phyloP scores from a whole-genome alignment of 1,140 invertebrate species.

The Heterodera carotae region DNA sequence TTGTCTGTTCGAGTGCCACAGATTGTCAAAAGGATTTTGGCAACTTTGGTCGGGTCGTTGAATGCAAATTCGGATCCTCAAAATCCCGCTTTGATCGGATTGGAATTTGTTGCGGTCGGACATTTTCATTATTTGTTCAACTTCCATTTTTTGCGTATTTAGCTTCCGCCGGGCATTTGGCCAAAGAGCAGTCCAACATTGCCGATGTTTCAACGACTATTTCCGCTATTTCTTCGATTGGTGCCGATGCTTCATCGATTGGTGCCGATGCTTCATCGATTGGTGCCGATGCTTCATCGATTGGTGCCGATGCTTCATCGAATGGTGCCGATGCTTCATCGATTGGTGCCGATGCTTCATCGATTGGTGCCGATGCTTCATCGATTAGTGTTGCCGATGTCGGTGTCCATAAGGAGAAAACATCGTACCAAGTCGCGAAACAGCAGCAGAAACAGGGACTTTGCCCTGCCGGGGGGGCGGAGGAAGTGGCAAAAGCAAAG shows the following conservation, averaged over 20 bases:
- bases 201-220: background rate
- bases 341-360: too few relatives aligned
- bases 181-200: background rate
- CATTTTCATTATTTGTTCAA: background rate
- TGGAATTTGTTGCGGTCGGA: background rate
- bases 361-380: too few relatives aligned
- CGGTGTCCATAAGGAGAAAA: background rate
- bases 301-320: too few relatives aligned
- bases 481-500: conserved; percentile 2
- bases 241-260: too few relatives aligned
- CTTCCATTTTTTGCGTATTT: background rate
- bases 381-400: background rate
- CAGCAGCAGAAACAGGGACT: conserved; percentile 6
- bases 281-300: too few relatives aligned
- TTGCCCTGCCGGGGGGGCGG: conserved; percentile 10
- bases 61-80: background rate
- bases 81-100: background rate
- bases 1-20: background rate
- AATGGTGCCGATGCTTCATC: too few relatives aligned
- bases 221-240: too few relatives aligned
- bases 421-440: background rate
- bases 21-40: background rate
- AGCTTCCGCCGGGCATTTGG: background rate
- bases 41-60: background rate
- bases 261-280: too few relatives aligned